These are phyloP conservation scores for Erythrocercus mccallii DNA, from an alignment of 2,113 vertebrate species.

Conservation along the genomic window DNA sequence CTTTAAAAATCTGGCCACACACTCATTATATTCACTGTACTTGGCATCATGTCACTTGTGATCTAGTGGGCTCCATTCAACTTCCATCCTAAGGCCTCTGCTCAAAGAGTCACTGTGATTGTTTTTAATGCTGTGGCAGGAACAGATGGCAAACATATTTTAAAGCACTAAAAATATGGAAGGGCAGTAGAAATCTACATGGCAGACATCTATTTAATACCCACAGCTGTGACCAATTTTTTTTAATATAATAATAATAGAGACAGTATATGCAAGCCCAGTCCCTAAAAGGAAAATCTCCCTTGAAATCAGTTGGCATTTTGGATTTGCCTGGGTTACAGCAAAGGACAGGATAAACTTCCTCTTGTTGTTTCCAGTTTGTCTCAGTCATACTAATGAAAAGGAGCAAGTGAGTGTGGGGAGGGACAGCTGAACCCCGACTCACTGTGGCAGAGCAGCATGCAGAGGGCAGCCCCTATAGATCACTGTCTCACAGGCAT, in stretches of 20 bases:
- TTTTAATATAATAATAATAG: not conserved
- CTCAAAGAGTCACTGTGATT: not conserved
- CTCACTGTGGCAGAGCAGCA: not conserved
- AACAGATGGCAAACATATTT: slow-evolving; percentile 64
- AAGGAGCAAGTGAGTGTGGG: not conserved
- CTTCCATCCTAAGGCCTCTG: slow-evolving; percentile 56
- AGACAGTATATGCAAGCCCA: not conserved
- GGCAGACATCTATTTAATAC: slow-evolving; percentile 29
- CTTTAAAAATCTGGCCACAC: slow-evolving; percentile 29
- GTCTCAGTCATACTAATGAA: slow-evolving; percentile 15
- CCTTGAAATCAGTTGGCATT: not conserved
- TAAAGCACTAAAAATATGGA: slow-evolving; percentile 2
- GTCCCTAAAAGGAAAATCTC: not conserved
- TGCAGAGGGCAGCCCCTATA: not conserved
- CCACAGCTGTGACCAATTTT: slow-evolving; percentile 12
- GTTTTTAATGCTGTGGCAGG: slow-evolving; percentile 50
- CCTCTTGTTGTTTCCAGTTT: slow-evolving; percentile 7
- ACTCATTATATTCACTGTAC: slow-evolving; percentile 45
- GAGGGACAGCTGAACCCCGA: not conserved
- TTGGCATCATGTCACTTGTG: slow-evolving; percentile 63
- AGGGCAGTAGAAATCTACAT: slow-evolving; percentile 14
- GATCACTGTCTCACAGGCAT: not conserved
- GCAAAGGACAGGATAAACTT: slow-evolving; percentile 4
- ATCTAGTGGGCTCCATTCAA: slow-evolving; percentile 52
- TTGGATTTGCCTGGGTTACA: not conserved